Conservation (phyloP, 1,140 invertebrate species). For the Bombus picipes region DNA sequence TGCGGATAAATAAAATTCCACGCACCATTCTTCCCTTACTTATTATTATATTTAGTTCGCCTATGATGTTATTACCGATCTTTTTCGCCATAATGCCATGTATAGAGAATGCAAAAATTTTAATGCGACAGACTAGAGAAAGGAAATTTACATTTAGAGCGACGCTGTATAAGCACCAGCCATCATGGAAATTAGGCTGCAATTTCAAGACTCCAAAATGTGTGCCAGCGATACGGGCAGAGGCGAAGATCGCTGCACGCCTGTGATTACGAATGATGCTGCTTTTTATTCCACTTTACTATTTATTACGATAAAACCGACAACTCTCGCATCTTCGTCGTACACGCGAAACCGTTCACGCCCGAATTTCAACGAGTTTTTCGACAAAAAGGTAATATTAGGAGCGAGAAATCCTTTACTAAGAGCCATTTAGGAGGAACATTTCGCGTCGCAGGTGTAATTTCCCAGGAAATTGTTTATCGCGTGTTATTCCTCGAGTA, state of each 20-base stretch:
- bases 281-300: constrained; percentile 16
- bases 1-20: neutral
- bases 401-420: too few relatives aligned
- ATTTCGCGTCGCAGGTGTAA: too few relatives aligned
- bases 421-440: neutral
- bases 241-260: neutral
- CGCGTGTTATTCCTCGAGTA: neutral
- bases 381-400: too few relatives aligned
- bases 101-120: constrained; percentile 5
- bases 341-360: neutral
- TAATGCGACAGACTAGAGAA: constrained; percentile 42
- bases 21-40: neutral
- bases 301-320: constrained; percentile 5
- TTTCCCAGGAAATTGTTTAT: too few relatives aligned
- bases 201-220: constrained; percentile 35
- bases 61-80: constrained; percentile 3
- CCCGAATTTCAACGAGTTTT: neutral
- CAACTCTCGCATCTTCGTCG: neutral
- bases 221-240: neutral
- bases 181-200: constrained; percentile 41
- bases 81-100: neutral
- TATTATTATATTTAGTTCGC: neutral
- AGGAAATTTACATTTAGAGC: constrained; percentile 30
- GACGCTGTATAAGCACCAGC: constrained; percentile 32
- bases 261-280: constrained; percentile 40